Evolutionary conservation across 1,140 invertebrate species (phyloP), one percentile per base, ranked within the genome.

Genomic region (Cephus cinctus): DNA sequence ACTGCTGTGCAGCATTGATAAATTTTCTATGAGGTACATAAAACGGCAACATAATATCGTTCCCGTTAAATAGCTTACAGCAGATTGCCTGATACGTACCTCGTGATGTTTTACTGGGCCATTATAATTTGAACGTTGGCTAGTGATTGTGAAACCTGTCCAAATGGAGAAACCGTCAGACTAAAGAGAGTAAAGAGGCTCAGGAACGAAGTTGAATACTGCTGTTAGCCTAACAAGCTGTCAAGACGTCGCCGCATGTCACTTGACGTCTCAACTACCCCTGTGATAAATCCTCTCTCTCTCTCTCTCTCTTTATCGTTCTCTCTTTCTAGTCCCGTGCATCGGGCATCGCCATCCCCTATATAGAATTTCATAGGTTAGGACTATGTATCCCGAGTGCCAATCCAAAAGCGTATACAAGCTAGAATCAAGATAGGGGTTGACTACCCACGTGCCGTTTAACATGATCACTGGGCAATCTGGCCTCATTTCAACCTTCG

Each of bases 401-500:
- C n/a, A n/a, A n/a, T n/a, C n/a, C n/a, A n/a, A n/a, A n/a, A n/a
- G n/a, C n/a, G n/a, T n/a, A n/a, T n/a, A n/a, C n/a, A n/a, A n/a
- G n/a, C n/a, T n/a, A n/a, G n/a, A n/a, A n/a, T n/a, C n/a, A n/a
- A 40, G 54, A 52, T 38, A 50, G 46, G 35, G 43, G 51, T 69
- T 62, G n/a, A 60, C 61, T 59, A 54, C 57, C 63, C 75, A 77
- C 75, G 75, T 77, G 71, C 65, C 71, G 63, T 71, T 76, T 77
- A 77, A 77, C 75, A 75, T 73, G 73, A 77, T 77, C 75, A 77
- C 63, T 61, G 69, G 61, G 56, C 75, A 77, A 77, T 77, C 73
- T 77, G 71, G 70, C 68, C 73, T 75, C 73, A 69, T 77, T 76
- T 76, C 73, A 76, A 74, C 63, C 69, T 73, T 64, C 59, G 65